phyloP scores from a whole-genome alignment of 2,888 invertebrate species.

The Onchidella celtica region DNA sequence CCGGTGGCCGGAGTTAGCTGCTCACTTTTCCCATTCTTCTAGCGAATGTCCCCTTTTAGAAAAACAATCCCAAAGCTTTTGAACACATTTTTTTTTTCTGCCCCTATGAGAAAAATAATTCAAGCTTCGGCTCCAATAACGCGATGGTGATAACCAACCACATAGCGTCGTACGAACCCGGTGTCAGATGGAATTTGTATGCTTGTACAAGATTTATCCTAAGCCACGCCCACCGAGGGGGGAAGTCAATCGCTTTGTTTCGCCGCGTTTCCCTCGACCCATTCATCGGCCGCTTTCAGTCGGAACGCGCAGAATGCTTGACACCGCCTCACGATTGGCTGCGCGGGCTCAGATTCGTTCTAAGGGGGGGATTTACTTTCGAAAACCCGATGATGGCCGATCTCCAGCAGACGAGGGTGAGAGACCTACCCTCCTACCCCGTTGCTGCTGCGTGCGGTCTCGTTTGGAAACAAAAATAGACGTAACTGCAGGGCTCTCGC shows the following conservation, averaged over 20 bases:
- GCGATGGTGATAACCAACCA: constrained; percentile 34
- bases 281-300: constrained; percentile 16
- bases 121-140: constrained; percentile 22
- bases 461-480: not conserved
- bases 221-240: constrained; percentile 36
- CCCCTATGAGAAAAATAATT: not conserved
- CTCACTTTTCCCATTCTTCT: constrained; percentile 38
- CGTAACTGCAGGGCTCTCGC: not conserved
- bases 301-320: constrained; percentile 11
- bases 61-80: constrained; percentile 40
- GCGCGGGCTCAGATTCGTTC: constrained; percentile 5
- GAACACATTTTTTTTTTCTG: constrained; percentile 28
- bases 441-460: not conserved
- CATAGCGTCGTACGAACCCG: constrained; percentile 16
- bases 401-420: constrained; percentile 9
- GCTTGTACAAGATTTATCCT: not conserved
- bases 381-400: constrained; percentile 6
- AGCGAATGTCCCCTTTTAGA: constrained; percentile 35
- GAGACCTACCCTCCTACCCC: not conserved
- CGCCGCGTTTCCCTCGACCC: constrained; percentile 2
- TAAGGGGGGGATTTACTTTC: constrained; percentile 32
- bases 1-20: constrained; percentile 6
- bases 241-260: constrained; percentile 45
- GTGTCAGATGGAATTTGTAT: constrained; percentile 6
- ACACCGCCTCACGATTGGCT: constrained; percentile 20